Conservation (phyloP, 2,113 vertebrate genomes). For the Casuarius casuarius region DNA sequence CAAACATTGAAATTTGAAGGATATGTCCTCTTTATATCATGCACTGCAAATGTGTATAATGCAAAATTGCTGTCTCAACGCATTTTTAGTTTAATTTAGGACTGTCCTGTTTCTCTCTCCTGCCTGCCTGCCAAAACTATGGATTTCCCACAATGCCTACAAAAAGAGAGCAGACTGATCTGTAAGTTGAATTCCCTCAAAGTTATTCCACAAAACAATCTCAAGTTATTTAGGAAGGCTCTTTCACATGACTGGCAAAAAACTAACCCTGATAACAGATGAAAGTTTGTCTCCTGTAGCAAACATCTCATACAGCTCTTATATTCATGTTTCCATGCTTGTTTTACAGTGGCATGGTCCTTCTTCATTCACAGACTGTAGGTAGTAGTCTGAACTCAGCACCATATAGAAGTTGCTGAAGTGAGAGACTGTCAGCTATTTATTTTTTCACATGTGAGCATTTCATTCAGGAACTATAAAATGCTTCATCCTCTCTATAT, state of each 20-base stretch:
- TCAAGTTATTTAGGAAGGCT: not conserved
- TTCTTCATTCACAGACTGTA: not conserved
- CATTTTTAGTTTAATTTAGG: not conserved
- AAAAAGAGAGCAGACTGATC: not conserved
- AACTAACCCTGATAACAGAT: not conserved
- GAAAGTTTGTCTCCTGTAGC: not conserved
- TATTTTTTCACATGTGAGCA: constrained; percentile 44
- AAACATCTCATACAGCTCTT: not conserved
- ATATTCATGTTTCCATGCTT: not conserved
- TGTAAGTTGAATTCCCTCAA: not conserved
- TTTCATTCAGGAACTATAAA: constrained; percentile 50
- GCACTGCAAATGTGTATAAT: not conserved
- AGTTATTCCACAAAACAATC: not conserved
- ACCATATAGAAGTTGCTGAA: constrained; percentile 23
- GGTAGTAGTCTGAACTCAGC: constrained; percentile 29
- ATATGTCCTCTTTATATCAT: not conserved
- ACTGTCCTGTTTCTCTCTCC: not conserved
- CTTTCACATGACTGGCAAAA: not conserved
- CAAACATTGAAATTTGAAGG: not conserved
- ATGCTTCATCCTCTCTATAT: constrained; percentile 36
- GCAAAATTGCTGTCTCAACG: not conserved
- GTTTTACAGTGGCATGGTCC: not conserved
- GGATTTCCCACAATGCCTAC: not conserved
- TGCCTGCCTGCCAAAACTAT: not conserved
- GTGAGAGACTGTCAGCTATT: constrained; percentile 50